A percentile compares a stretch with the other conserved stretches of the same genome.
Evolutionary conservation across 1,140 invertebrate species (phyloP).

Genomic region (Steinernema khuongi): DNA sequence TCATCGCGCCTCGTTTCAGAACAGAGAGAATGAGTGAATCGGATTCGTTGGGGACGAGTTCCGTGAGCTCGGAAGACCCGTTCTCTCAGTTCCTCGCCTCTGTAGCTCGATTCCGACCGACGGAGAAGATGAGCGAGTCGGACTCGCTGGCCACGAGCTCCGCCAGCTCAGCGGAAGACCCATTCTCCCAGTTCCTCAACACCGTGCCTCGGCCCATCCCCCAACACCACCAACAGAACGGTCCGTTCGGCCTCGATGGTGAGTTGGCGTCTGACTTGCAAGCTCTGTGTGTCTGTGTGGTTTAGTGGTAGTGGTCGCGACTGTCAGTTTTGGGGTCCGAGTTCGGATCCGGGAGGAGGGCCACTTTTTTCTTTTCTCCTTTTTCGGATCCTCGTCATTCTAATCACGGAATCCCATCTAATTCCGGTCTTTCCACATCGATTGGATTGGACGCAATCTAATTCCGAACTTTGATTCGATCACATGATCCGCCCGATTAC

Average conservation of each 20-base stretch:
- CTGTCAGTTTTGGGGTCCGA: too few relatives aligned
- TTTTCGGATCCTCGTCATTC: background rate
- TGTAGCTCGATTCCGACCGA: too few relatives aligned
- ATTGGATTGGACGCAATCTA: background rate
- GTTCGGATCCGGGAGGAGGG: too few relatives aligned
- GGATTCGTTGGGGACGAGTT: constrained; percentile 14
- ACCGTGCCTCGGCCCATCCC: constrained; percentile 36
- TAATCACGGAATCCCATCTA: background rate
- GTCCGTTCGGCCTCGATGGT: constrained; percentile 26
- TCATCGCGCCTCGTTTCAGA: background rate
- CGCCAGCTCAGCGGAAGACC: constrained; percentile 41
- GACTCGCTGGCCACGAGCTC: constrained; percentile 51
- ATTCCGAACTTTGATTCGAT: background rate
- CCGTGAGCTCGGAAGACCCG: background rate
- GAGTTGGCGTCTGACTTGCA: background rate
- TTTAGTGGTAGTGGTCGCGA: background rate
- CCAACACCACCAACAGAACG: constrained; percentile 15
- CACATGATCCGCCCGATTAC: too few relatives aligned
- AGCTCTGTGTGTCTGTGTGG: background rate
- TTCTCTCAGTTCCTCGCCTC: background rate
- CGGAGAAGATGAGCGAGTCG: constrained; percentile 47
- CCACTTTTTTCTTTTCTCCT: too few relatives aligned
- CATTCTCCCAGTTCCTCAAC: constrained; percentile 33
- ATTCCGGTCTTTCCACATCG: background rate
- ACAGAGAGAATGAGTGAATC: constrained; percentile 14